Evolutionary conservation across 2,888 invertebrate species (phyloP).

Genomic region (Polydrusus cervinus): DNA sequence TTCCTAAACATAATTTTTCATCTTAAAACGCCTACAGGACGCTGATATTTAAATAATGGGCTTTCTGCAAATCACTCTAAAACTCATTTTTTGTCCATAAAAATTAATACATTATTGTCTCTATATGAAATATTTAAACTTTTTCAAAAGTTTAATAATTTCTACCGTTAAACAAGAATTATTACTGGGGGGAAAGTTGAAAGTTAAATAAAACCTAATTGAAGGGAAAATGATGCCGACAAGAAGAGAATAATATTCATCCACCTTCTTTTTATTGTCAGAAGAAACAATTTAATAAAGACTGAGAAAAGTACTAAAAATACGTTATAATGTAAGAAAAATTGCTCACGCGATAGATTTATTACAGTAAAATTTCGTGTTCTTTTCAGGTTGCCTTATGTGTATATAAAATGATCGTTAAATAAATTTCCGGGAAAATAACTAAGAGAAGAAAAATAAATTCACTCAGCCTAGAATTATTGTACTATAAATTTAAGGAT

Average conservation of each 20-base stretch:
- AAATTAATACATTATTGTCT: no score
- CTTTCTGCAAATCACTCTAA: no score
- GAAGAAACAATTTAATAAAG: conserved; percentile 36
- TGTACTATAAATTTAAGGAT: conserved; percentile 22
- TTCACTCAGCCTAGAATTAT: conserved; percentile 20
- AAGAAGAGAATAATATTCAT: conserved; percentile 28
- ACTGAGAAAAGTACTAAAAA: conserved; percentile 22
- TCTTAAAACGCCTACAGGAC: no score
- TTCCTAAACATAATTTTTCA: no score
- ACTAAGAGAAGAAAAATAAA: conserved; percentile 23
- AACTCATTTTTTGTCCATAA: no score
- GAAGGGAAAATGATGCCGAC: conserved; percentile 21
- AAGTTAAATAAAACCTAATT: conserved; percentile 24
- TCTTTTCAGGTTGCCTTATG: conserved; percentile 40
- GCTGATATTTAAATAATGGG: no score
- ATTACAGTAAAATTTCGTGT: conserved; percentile 41
- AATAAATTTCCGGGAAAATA: conserved; percentile 39
- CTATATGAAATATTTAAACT: neutral
- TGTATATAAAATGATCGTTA: conserved; percentile 44
- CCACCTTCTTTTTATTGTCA: conserved; percentile 27
- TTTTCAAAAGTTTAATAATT: conserved; percentile 15
- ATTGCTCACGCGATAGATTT: conserved; percentile 44
- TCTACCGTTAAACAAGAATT: conserved; percentile 10
- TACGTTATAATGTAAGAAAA: conserved; percentile 41
- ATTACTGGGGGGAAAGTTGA: conserved; percentile 7